Conservation (phyloP, 2,113 vertebrate species). For the Alethe castanea region DNA sequence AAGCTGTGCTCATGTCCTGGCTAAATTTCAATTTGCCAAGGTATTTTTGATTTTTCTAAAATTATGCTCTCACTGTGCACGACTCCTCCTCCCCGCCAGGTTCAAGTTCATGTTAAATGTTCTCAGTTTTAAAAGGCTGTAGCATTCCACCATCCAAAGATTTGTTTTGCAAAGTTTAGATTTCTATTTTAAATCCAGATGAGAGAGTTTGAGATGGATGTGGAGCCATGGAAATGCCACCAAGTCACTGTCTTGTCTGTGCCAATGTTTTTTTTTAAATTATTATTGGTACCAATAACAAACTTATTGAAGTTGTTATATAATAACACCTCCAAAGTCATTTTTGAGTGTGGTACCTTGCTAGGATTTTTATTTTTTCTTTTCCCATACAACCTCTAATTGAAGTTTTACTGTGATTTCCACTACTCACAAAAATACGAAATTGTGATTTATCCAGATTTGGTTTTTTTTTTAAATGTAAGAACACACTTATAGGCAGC, state of each 20-base stretch:
- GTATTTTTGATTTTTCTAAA: background rate
- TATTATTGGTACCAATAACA: background rate
- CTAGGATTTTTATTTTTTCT: background rate
- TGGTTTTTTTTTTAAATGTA: rapidly evolving
- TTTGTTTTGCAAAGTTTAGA: background rate
- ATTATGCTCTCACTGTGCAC: background rate
- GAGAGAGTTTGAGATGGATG: background rate
- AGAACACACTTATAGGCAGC: background rate
- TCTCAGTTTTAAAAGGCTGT: background rate
- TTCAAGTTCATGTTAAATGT: background rate
- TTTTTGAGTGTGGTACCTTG: background rate
- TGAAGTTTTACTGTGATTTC: background rate
- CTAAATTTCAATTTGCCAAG: background rate
- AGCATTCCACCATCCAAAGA: no score
- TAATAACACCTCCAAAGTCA: background rate
- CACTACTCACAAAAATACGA: background rate
- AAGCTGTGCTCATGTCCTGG: background rate
- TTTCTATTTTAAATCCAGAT: background rate
- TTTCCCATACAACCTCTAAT: rapidly evolving
- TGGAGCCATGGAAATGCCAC: background rate
- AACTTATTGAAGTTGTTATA: background rate
- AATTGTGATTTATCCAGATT: background rate
- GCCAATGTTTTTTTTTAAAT: background rate
- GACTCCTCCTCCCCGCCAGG: background rate
- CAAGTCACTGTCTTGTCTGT: rapidly evolving